phyloP scores from a whole-genome alignment of 2,888 invertebrate species.

The Zootermopsis nevadensis region DNA sequence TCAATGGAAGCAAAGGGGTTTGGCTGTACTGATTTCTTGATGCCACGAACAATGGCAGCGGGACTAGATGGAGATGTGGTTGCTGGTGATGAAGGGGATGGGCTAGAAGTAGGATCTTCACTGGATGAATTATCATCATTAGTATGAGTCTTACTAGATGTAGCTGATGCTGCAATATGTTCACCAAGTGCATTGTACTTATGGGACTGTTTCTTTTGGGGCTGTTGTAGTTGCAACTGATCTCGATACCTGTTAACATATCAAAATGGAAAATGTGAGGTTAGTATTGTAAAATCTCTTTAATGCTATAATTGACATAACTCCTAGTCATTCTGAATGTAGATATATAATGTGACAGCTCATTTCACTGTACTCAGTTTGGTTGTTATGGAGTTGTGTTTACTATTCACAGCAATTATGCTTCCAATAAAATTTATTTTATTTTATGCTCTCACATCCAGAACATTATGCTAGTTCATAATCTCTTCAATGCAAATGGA shows the following conservation, averaged over 20 bases:
- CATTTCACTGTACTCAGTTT: no score
- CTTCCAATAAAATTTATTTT: no score
- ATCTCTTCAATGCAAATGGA: no score
- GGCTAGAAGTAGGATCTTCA: slow-evolving; percentile 49
- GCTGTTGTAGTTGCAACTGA: slow-evolving; percentile 38
- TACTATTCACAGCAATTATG: no score
- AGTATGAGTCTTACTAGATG: slow-evolving; percentile 42
- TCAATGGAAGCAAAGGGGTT: slow-evolving; percentile 48
- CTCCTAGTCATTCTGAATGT: no score
- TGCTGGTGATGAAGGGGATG: slow-evolving; percentile 45
- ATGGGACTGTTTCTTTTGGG: slow-evolving; percentile 38
- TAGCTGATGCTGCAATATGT: background rate
- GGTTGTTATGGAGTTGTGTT: no score
- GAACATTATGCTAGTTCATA: no score
- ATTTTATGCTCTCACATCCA: no score
- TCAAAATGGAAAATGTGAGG: background rate
- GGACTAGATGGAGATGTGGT: slow-evolving; percentile 48
- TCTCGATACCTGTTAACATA: slow-evolving; percentile 33
- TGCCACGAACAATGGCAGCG: slow-evolving; percentile 37
- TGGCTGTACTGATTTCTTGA: slow-evolving; percentile 33
- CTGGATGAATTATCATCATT: slow-evolving; percentile 46
- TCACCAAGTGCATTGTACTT: slow-evolving; percentile 40
- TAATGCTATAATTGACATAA: no score
- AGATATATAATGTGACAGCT: no score
- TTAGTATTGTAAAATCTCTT: no score